Evolutionary conservation across 2,888 invertebrate genomes (phyloP), one percentile per base, ranked within the genome.

Genomic region (Drosophila hamatofila): DNA sequence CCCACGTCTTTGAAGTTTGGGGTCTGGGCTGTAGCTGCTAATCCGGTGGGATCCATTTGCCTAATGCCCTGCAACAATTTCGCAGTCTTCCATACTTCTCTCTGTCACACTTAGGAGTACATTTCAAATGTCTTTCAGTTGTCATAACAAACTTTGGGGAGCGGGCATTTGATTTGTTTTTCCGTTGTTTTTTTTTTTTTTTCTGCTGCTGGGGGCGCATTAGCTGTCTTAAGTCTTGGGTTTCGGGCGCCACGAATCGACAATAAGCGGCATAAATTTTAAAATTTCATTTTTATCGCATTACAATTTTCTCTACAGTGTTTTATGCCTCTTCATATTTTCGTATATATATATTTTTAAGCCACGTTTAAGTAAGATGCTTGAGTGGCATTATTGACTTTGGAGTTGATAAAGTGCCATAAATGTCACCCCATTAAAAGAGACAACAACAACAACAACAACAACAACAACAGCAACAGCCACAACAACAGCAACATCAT

Each of bases 401-500:
- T 70, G 72, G 80, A 88, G 83, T 89, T 90, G 90, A 87, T 90
- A 90, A 90, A 90, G 89, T 89, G 90, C 90, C 87, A 89, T 90
- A 90, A 89, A 86, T 91, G 89, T 89, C 89, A 89, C 90, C 89
- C 90, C 87, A 90, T 90, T 89, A 91, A 90, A 82, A 77, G 60
- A 58, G 65, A 68, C 52, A 68, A 54, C 42, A 46, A 39, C 71
- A 59, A 59, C 46, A 42, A 57, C 18, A 55, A 41, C 16, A 55
- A 25, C 18, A 54, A 14, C 39, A 54, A 41, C 65, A 58, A 12
- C 46, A 59, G 42, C 44, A 42, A 44, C 51, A 62, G 46, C 25
- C 51, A 51, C 37, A 39, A 9, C 41, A 18, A 48, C 52, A 33
- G 1, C 33, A 35, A 1, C 35, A 35, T 3, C 33, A 35, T 9